Conservation (phyloP, 2,797 vertebrate genomes). For the Graptemys geographica region DNA sequence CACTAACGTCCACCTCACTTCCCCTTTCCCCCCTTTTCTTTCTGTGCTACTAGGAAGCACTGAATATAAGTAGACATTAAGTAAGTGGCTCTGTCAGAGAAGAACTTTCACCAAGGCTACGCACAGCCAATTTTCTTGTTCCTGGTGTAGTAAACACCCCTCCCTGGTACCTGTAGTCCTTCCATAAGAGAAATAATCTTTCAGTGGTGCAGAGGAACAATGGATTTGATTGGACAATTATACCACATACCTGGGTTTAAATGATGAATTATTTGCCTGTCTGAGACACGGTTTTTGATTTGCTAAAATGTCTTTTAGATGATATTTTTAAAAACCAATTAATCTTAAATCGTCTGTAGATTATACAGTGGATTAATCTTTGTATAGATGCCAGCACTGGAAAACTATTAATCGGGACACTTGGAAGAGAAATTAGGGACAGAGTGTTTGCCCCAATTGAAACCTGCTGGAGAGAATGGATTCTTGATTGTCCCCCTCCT, state of each 20-base stretch:
- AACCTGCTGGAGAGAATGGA: neutral
- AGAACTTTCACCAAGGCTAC: neutral
- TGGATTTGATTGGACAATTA: neutral
- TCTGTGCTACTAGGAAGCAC: neutral
- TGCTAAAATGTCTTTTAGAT: rapidly evolving
- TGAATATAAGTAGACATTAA: neutral
- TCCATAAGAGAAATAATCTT: neutral
- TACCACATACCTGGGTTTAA: neutral
- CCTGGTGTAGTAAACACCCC: neutral
- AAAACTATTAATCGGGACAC: neutral
- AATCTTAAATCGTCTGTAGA: neutral
- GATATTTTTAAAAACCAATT: neutral
- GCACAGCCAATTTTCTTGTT: neutral
- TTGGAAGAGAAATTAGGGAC: constrained; percentile 20
- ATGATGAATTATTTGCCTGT: neutral
- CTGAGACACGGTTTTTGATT: rapidly evolving
- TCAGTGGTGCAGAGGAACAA: neutral
- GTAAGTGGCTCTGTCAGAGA: neutral
- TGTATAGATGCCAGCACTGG: neutral
- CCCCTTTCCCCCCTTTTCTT: neutral
- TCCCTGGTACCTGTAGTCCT: neutral
- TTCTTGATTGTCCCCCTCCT: neutral
- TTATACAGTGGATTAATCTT: neutral
- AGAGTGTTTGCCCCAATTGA: neutral
- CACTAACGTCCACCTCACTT: neutral